Percentiles rank a stretch among this genome's conserved stretches.
Evolutionary conservation across 1,140 invertebrate genomes (phyloP).

Genomic region (Ephestia elutella): DNA sequence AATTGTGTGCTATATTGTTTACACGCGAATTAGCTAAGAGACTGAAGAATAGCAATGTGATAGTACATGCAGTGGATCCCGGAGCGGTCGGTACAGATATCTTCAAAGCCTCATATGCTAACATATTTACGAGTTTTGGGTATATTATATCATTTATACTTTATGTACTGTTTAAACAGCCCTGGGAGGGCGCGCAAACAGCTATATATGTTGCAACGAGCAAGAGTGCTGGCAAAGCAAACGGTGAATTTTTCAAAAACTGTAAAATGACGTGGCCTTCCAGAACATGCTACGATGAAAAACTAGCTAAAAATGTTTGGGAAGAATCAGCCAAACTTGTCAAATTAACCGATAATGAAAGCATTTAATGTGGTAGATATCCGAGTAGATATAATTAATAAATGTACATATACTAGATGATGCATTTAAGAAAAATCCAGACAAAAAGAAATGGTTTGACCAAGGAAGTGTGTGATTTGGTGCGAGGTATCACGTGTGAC

Average conservation of each 20-base stretch:
- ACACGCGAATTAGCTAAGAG: constrained; percentile 76
- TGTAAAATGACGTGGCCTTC: constrained; percentile 21
- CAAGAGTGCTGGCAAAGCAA: constrained; percentile 31
- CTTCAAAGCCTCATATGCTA: constrained; percentile 16
- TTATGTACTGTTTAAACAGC: constrained; percentile 36
- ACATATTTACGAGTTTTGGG: constrained; percentile 43
- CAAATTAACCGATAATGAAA: constrained; percentile 26
- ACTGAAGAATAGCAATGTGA: constrained; percentile 75
- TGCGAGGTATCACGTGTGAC: too few species aligned
- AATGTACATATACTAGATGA: too few species aligned
- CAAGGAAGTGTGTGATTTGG: too few species aligned
- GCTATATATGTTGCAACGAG: constrained; percentile 39
- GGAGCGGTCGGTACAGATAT: constrained; percentile 74
- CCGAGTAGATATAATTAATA: too few species aligned
- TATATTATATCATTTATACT: constrained; percentile 29
- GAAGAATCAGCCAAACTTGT: constrained; percentile 37
- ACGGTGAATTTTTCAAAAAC: constrained; percentile 49
- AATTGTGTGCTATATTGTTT: constrained; percentile 82
- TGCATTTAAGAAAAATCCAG: too few species aligned
- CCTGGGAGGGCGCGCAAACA: constrained; percentile 48
- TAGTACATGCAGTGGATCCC: constrained; percentile 76
- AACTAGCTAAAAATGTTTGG: constrained; percentile 29
- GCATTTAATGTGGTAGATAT: too few species aligned
- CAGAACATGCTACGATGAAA: constrained; percentile 20
- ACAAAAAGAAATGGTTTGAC: too few species aligned